Evolutionary conservation across 2,797 vertebrate species (phyloP).

Genomic region (Gymnoscopelus braueri): DNA sequence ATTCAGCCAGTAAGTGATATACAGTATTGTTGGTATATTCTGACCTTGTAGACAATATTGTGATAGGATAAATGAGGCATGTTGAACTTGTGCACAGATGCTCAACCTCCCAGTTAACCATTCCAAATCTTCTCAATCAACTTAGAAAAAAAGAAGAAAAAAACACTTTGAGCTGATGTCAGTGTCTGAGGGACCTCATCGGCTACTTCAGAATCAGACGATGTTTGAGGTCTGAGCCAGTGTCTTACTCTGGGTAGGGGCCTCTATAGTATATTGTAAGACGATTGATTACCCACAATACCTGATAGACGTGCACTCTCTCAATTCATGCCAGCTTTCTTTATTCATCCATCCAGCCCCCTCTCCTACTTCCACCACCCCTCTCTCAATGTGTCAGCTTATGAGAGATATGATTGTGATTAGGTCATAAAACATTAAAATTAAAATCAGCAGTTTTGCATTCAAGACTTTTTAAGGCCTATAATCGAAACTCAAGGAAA

Average conservation of each 20-base stretch:
- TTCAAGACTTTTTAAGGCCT: background rate
- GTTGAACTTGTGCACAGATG: slow-evolving; percentile 5
- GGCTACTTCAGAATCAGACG: too few relatives aligned
- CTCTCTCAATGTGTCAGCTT: slow-evolving; percentile 54
- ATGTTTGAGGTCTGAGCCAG: too few relatives aligned
- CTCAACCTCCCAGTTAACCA: slow-evolving; percentile 12
- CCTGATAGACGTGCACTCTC: slow-evolving; percentile 69
- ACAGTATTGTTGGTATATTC: too few relatives aligned
- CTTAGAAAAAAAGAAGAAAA: slow-evolving; percentile 21
- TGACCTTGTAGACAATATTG: too few relatives aligned
- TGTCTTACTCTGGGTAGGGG: slow-evolving; percentile 66
- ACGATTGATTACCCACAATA: slow-evolving; percentile 83
- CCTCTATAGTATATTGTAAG: slow-evolving; percentile 69
- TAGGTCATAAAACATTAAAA: background rate
- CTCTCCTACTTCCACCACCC: slow-evolving; percentile 45
- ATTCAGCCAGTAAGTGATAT: too few relatives aligned
- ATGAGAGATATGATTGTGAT: too few relatives aligned
- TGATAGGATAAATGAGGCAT: too few relatives aligned
- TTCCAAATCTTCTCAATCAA: slow-evolving; percentile 35
- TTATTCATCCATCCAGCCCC: slow-evolving; percentile 65
- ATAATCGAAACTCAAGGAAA: background rate
- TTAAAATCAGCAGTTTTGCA: background rate
- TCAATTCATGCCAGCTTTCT: slow-evolving; percentile 73
- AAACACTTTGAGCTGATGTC: slow-evolving; percentile 49
- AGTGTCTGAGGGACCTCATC: slow-evolving; percentile 49